These are phyloP conservation scores for Lucifuga dentata DNA, from an alignment of 2,113 vertebrate species.

Conservation along the genomic window DNA sequence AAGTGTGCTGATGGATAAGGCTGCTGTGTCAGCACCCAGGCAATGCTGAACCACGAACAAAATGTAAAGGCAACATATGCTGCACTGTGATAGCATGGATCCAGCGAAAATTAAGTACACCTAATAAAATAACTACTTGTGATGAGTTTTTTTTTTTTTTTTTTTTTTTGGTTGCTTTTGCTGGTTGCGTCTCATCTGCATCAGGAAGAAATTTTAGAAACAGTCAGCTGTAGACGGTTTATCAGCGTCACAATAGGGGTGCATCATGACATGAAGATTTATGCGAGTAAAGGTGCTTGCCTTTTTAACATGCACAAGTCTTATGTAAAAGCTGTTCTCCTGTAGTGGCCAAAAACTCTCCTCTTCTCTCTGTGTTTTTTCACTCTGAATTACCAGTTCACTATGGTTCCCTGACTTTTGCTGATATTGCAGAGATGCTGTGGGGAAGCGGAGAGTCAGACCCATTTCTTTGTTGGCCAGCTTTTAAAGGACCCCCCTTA, in stretches of 20 bases:
- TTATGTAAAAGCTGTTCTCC: neutral
- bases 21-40: conserved; percentile 64
- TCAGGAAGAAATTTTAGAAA: neutral
- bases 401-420: conserved; percentile 1
- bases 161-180: neutral
- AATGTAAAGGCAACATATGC: conserved; percentile 45
- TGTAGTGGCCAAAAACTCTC: neutral
- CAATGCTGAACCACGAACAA: conserved; percentile 36
- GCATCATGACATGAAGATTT: too few species aligned
- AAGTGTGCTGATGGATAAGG: conserved; percentile 26
- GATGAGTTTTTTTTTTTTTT: too few species aligned
- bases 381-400: neutral
- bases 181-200: neutral
- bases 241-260: too few species aligned
- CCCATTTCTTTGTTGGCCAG: conserved; percentile 2
- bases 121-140: too few species aligned
- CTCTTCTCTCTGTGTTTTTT: neutral
- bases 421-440: conserved; percentile 37
- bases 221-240: neutral
- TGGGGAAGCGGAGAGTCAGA: conserved; percentile 8
- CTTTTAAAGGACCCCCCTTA: conserved; percentile 21
- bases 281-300: neutral
- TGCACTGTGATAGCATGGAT: neutral
- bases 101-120: too few species aligned
- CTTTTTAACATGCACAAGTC: neutral